Base-by-base conservation (phyloP, 2,888 invertebrate species). In the Drosophila robusta region DNA sequence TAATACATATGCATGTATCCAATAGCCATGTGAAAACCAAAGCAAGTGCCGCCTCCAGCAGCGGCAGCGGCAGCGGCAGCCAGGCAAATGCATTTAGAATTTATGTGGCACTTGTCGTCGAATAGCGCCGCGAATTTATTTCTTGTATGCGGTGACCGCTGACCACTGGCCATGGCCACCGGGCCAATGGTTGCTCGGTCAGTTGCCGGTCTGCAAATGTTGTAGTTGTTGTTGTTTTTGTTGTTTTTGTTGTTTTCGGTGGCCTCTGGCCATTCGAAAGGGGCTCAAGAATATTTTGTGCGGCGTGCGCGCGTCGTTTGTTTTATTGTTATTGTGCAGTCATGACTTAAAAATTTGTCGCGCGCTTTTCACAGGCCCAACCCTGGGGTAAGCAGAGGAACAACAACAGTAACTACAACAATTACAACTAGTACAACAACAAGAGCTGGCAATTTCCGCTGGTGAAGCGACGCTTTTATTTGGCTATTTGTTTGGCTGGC, bases 311-410 rank as follows among this genome's bases (percentile, higher is more conserved):
- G 80, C 62, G 63, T 71, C 74, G 82, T 70, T 87, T 89, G 79
- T 76, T 88, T 85, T 89, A 86, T 88, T 86, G 86, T 89, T 80
- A 86, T 89, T 89, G 89, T 84, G 76, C 89, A 89, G 79, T 84
- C 87, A 87, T 84, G 85, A 85, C 85, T 89, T 85, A 87, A 84
- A 87, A 89, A 85, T 85, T 85, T 85, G 85, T 85, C 89, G 79
- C 72, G 56, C 68, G 58, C 75, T 73, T 67, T 72, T 50, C 72
- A 58, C 52, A 44, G 61, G 57, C 55, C 36, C 58, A 67, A 55
- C 38, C 58, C 29, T 61, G 45, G 41, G 56, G 57, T 44, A 46
- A 34, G 44, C 62, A 36, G 29, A 55, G 42, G 41, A 75, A 57
- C 62, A 62, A 32, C 61, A 52, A 29, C 63, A 61, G 64, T 7